A percentile compares a stretch with the other conserved stretches of the same genome.
phyloP scores from a whole-genome alignment of 2,113 vertebrate genomes.

The Prolemur simus region DNA sequence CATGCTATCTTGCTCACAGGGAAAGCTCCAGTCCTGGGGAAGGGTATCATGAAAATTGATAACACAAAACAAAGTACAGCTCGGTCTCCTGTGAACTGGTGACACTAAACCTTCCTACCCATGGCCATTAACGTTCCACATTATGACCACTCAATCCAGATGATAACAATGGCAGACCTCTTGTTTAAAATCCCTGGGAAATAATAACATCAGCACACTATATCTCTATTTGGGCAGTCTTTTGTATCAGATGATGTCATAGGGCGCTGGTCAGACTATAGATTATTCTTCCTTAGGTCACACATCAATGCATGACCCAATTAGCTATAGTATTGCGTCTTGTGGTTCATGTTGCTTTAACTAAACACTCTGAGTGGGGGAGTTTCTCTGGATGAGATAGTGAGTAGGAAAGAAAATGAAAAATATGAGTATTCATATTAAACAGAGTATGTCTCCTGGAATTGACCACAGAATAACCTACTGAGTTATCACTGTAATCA shows the following conservation, averaged over 20 bases:
- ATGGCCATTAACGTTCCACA: rapidly evolving
- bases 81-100: background rate
- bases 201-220: background rate
- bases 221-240: background rate
- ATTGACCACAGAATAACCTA: background rate
- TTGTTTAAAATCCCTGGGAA: background rate
- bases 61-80: background rate
- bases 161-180: background rate
- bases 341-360: background rate
- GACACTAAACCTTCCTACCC: background rate
- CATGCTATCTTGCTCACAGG: background rate
- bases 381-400: background rate
- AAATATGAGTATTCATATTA: background rate
- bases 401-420: background rate
- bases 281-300: background rate
- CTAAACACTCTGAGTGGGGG: background rate
- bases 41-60: background rate
- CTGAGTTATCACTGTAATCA: background rate
- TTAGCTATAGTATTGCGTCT: background rate
- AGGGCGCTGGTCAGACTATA: background rate
- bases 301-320: background rate
- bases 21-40: background rate
- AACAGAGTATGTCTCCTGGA: background rate
- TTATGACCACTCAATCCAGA: background rate
- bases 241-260: background rate